A percentile compares a stretch with the other conserved stretches of the same genome.
Conservation (phyloP, 2,797 vertebrate species). For the Staurois parvus region DNA sequence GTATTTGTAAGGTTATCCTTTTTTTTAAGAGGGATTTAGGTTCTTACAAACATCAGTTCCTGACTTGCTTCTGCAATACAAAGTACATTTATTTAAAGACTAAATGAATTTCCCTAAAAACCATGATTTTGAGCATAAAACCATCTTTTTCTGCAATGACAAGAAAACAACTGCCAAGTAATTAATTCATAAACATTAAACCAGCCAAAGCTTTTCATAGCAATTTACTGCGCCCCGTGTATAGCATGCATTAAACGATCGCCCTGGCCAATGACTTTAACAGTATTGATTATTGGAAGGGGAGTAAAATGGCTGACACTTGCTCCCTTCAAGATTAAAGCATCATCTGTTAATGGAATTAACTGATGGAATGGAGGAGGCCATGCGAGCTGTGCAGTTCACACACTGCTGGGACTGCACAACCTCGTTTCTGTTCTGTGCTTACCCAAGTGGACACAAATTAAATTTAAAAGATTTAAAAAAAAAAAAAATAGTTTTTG, state of each 20-base stretch:
- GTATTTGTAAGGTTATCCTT: no score
- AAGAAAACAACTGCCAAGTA: neutral
- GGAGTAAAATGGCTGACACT: slow-evolving; percentile 3
- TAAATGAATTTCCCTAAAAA: neutral
- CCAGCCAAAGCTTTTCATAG: neutral
- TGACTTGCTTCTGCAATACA: no score
- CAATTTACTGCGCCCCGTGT: neutral
- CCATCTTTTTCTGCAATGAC: neutral
- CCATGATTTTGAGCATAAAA: neutral
- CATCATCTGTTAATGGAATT: neutral
- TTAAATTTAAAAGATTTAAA: no score
- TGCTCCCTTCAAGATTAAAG: neutral
- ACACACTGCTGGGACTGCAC: no score
- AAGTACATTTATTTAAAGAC: neutral
- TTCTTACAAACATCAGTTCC: no score
- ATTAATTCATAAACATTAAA: neutral
- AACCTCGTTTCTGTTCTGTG: no score
- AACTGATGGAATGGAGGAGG: neutral
- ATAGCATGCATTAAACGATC: slow-evolving; percentile 5
- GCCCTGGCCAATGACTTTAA: slow-evolving; percentile 3
- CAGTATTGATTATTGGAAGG: slow-evolving; percentile 10
- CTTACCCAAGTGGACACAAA: no score
- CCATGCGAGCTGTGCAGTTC: neutral
- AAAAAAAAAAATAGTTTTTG: no score
- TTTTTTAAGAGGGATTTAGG: no score